Evolutionary conservation across 2,797 vertebrate genomes (phyloP).

Genomic region (Glyptemys insculpta): DNA sequence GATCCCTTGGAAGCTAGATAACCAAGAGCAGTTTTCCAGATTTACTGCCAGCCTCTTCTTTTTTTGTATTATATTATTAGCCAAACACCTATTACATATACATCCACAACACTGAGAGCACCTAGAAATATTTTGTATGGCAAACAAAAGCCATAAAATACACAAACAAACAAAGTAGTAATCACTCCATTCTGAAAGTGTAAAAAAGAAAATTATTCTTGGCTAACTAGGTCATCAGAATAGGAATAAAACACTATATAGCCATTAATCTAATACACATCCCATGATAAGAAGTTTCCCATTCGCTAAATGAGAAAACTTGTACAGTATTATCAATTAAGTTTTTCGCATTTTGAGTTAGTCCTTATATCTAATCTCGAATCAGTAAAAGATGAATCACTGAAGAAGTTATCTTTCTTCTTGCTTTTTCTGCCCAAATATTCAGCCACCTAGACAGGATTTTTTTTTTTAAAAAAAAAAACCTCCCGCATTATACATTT

Average conservation of each 20-base stretch:
- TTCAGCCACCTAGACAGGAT: background rate
- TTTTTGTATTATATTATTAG: no score
- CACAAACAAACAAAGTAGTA: background rate
- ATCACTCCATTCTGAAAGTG: background rate
- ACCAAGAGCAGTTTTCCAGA: background rate
- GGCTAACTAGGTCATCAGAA: background rate
- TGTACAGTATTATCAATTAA: background rate
- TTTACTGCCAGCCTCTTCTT: background rate
- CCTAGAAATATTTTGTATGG: background rate
- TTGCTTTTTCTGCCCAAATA: background rate
- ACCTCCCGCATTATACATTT: background rate
- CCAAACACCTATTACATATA: background rate
- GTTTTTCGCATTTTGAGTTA: background rate
- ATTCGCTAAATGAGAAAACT: background rate
- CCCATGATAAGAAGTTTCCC: background rate
- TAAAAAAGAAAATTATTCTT: background rate
- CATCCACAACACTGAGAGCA: background rate
- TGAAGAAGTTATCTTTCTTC: background rate
- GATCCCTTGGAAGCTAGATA: background rate
- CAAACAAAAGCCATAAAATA: background rate
- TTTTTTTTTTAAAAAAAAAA: background rate
- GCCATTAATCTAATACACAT: no score
- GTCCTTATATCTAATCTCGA: background rate
- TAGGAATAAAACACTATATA: background rate
- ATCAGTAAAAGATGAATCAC: background rate